Base-by-base conservation (phyloP, 2,888 invertebrate species). In the Nomada ruficornis region DNA sequence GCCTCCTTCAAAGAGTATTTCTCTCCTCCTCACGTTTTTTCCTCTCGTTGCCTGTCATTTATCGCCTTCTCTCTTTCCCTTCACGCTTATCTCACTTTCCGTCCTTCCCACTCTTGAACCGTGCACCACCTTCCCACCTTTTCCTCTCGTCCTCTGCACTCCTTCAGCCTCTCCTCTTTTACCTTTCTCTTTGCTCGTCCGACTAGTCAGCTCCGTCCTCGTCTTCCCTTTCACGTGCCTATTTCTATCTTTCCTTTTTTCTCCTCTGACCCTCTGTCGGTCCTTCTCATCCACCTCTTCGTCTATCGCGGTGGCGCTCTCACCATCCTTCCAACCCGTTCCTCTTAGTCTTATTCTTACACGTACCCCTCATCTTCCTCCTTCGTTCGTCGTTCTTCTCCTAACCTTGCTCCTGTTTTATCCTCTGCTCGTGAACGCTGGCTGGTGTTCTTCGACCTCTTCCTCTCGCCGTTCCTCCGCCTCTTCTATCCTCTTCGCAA, bases 371-470 rank as follows among this genome's bases (percentile, higher is more conserved):
- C 78, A 26, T 83, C 77, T 83, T 70, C 70, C 70, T 79, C 78
- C 80, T 85, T 73, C 78, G 75, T 63, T 80, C 82, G 60, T 64
- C 77, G 77, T 80, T 65, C 67, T 80, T 85, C 80, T 77, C 44
- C 81, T 85, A 86, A 84, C 76, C 75, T 82, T 86, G 82, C 85
- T 85, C 83, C 85, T 86, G 84, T 88, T 89, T 89, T 68, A 62
- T 86, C 80, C 80, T 85, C 77, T 71, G 11, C 59, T 54, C 26
- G 54, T 47, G 50, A 70, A 54, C 67, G 50, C 73, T 68, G 73
- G 60, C 65, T 62, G 79, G 42, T 20, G 42, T 67, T 64, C 57
- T 23, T 77, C 65, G 26, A n/a, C 50, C 54, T 84, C 55, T 29
- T n/a, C 47, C 67, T 68, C 59, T 67, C 54, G 29, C 36, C 26